These are phyloP conservation scores for Neodontobutis hainanensis DNA, from an alignment of 2,113 vertebrate species.

Conservation along the genomic window DNA sequence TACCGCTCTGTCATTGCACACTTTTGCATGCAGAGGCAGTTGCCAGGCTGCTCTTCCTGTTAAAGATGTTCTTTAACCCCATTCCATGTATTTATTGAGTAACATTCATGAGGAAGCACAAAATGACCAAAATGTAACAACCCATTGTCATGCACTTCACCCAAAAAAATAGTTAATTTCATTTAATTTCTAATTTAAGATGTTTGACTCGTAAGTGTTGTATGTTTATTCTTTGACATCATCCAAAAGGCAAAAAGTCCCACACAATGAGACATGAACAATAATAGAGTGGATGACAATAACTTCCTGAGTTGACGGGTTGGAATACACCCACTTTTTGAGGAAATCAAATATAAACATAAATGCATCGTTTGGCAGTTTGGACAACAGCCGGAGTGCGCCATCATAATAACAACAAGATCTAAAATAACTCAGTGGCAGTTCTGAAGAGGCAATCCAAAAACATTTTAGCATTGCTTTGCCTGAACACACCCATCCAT, in stretches of 20 bases:
- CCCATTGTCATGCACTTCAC: constrained; percentile 67
- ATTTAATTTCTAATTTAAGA: background rate
- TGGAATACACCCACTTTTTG: constrained; percentile 61
- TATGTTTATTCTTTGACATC: constrained; percentile 7
- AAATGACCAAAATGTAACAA: constrained; percentile 58
- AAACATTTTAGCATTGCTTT: constrained; percentile 71
- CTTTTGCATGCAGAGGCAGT: constrained; percentile 53
- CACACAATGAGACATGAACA: constrained; percentile 38
- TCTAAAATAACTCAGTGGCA: constrained; percentile 70
- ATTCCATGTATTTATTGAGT: constrained; percentile 75
- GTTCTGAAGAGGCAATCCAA: constrained; percentile 69
- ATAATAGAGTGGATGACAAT: constrained; percentile 54
- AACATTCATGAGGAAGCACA: constrained; percentile 70
- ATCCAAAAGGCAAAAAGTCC: constrained; percentile 2
- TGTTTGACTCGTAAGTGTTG: background rate
- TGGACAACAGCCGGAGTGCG: constrained; percentile 62
- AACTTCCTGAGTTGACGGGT: constrained; percentile 59
- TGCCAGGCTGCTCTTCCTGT: constrained; percentile 30
- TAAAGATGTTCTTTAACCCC: constrained; percentile 56
- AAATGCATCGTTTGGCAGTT: constrained; percentile 66
- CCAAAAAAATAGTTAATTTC: constrained; percentile 57
- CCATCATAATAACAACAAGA: constrained; percentile 69
- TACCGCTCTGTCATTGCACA: constrained; percentile 53
- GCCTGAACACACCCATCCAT: constrained; percentile 67
- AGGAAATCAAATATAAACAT: constrained; percentile 54